Evolutionary conservation across 2,888 invertebrate genomes (phyloP).

Genomic region (Spodoptera picta): DNA sequence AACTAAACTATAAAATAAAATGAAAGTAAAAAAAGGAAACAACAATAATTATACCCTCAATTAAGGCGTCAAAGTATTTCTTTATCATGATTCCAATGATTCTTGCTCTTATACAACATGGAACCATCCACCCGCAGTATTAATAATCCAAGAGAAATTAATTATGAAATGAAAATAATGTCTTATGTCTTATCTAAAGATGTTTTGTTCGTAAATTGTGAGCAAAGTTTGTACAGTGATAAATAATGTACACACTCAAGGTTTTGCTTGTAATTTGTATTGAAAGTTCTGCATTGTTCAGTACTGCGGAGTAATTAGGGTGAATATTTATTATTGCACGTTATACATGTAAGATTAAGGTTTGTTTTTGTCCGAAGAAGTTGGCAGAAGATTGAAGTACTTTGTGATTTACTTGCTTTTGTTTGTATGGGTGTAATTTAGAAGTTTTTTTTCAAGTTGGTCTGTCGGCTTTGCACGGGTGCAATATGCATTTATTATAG

Average conservation of each 20-base stretch:
- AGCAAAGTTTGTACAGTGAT: slow-evolving; percentile 24
- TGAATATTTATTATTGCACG: slow-evolving; percentile 6
- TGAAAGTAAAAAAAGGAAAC: no score
- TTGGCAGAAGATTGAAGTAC: no score
- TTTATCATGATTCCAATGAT: no score
- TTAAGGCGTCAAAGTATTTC: no score
- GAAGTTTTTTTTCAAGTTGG: no score
- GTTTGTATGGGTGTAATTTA: no score
- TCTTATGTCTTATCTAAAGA: slow-evolving; percentile 40
- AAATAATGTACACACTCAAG: slow-evolving; percentile 42
- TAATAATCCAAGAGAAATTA: slow-evolving; percentile 36
- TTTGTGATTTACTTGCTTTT: no score
- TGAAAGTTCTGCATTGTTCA: slow-evolving; percentile 27
- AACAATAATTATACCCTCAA: no score
- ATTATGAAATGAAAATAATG: slow-evolving; percentile 42
- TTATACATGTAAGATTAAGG: not conserved
- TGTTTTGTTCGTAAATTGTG: slow-evolving; percentile 40
- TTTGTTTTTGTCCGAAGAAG: no score
- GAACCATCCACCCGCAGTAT: slow-evolving; percentile 9
- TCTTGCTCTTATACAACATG: slow-evolving; percentile 3
- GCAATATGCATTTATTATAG: no score
- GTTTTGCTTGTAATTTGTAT: slow-evolving; percentile 34
- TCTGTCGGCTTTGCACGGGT: no score
- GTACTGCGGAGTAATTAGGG: slow-evolving; percentile 10
- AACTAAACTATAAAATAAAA: no score